Base-by-base conservation (phyloP, 1,140 invertebrate species). In the Aphelinus certus region DNA sequence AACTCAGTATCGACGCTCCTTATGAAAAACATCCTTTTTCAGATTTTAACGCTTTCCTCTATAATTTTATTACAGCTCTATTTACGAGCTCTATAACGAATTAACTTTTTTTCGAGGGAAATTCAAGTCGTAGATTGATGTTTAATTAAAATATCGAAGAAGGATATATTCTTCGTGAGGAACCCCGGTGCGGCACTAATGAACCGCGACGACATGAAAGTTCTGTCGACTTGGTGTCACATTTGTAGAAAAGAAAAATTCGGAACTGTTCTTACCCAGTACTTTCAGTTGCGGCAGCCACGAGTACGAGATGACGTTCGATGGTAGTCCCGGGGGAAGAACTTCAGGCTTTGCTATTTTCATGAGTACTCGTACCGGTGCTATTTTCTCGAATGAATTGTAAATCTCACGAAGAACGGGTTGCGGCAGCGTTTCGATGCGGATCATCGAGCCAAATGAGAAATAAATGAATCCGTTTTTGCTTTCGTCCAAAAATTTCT, bases 381-480 rank as follows among this genome's bases (percentile, higher is more conserved):
- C 80, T 57, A 83, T 76, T 49, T 78, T 83, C 64, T 80, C 77
- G 62, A 81, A 85, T 3, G 78, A 81, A n/a, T 76, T 75, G 60
- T 82, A 82, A 69, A 83, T 81, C 7, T 75, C 77, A 0, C 76
- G 60, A 46, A 82, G 71, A 2, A 66, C 81, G 65, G 76, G 43
- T 57, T 81, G 79, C 64, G 81, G 76, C 79, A 87, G 69, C 82
- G 88, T 82, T 90, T 91, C 89, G 85, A 92, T 88, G 89, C 91
- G 90, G 86, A 92, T 84, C 83, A 91, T 90, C 4, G 93, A 92
- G 9, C 94, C 94, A 81, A 94, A 90, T 78, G 91, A 92, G 73
- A 94, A 91, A 75, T 92, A 92, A 62, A 95, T 89, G 6, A 93
- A 91, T 1, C 93, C 93, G 75, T 92, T 83, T 75, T 90, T 85